phyloP scores from a whole-genome alignment of 2,797 vertebrate genomes.

The Taeniopygia guttata region DNA sequence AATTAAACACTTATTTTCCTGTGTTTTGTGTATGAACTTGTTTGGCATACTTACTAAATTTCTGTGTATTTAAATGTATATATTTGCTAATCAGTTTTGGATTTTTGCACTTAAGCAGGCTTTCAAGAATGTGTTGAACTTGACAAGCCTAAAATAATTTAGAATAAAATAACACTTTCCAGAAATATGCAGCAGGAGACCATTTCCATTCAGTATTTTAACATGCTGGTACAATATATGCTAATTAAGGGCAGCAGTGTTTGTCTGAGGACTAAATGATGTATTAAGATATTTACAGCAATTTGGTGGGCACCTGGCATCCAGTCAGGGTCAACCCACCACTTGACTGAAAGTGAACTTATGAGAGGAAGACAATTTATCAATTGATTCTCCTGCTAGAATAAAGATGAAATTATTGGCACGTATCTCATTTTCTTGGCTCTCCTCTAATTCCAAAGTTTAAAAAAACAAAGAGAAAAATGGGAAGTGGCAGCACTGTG shows the following conservation, averaged over 20 bases:
- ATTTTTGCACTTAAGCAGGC: neutral
- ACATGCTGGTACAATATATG: neutral
- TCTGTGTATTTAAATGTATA: neutral
- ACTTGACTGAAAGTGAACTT: neutral
- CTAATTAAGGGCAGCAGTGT: neutral
- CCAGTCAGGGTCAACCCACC: neutral
- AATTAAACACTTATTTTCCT: neutral
- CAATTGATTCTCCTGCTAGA: neutral
- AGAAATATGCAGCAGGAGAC: neutral
- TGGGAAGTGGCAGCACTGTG: rapidly evolving
- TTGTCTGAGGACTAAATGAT: neutral
- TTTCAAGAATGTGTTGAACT: neutral
- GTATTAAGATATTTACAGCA: neutral
- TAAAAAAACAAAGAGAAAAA: neutral
- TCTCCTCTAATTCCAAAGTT: neutral
- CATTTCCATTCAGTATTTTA: neutral
- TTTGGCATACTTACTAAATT: neutral
- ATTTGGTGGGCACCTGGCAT: neutral
- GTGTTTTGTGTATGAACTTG: neutral
- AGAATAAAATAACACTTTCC: neutral
- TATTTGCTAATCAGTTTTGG: neutral
- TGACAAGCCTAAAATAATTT: neutral
- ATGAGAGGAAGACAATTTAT: neutral
- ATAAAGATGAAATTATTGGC: neutral
- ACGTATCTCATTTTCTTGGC: neutral